These are phyloP conservation scores for Orchesella cincta DNA, from an alignment of 1,140 invertebrate species.

Conservation along the genomic window DNA sequence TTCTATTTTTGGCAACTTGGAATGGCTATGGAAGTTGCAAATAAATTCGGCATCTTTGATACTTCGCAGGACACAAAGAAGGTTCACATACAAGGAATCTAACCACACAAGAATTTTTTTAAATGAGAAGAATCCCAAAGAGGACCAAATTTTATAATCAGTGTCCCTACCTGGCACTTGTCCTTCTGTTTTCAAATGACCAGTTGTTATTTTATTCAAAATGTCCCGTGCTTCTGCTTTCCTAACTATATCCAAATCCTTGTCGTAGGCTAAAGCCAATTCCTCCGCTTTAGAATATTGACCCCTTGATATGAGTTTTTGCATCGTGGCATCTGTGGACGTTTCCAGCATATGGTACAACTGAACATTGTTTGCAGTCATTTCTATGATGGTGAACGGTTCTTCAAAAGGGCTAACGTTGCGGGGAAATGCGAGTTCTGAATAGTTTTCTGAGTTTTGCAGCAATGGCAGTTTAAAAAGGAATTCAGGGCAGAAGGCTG, in stretches of 20 bases:
- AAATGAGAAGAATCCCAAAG: background rate
- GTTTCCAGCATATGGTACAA: conserved; percentile 41
- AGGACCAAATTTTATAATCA: background rate
- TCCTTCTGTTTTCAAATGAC: background rate
- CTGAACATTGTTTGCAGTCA: background rate
- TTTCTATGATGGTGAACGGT: conserved; percentile 37
- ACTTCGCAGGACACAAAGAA: background rate
- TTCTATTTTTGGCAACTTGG: conserved; percentile 10
- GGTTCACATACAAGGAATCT: conserved; percentile 11
- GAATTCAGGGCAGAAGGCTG: conserved; percentile 35
- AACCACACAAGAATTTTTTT: too few species aligned
- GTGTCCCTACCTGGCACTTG: background rate
- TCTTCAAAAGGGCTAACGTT: conserved; percentile 34
- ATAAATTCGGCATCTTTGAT: conserved; percentile 43
- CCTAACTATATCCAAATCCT: conserved; percentile 45
- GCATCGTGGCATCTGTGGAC: conserved; percentile 40
- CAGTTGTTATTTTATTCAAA: background rate
- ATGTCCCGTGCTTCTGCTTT: conserved; percentile 42
- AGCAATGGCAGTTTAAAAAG: conserved; percentile 20
- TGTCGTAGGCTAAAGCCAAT: conserved; percentile 37
- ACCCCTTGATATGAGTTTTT: conserved; percentile 43
- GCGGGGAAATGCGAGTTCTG: conserved; percentile 15
- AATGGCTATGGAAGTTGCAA: conserved; percentile 35
- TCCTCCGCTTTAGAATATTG: conserved; percentile 40
- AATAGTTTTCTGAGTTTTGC: background rate